Evolutionary conservation across 2,888 invertebrate species (phyloP), one percentile per base, ranked within the genome.

Genomic region (Drosophila crucigera): DNA sequence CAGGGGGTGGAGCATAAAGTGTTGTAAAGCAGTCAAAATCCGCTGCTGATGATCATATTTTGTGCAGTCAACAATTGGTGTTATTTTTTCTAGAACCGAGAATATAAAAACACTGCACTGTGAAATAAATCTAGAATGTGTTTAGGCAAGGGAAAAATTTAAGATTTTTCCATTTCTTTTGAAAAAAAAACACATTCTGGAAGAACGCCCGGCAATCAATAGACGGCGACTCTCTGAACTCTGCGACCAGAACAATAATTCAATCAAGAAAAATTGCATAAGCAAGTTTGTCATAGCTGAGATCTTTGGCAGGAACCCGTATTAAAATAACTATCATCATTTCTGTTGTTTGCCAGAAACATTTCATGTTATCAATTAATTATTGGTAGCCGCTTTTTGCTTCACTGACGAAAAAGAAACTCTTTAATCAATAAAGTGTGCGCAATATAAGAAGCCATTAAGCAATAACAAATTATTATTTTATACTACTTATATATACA

Each of bases 401-500:
- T 11, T 55, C 35, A 35, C 43, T 31, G 33, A 2, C 56, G 47
- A 19, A 28, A 28, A 55, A 10, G 62, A 9, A 11, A 14, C 65
- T 72, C 77, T 71, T 76, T 68, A 68, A 76, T 80, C 16, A 49
- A 43, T 39, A 56, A 71, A 54, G 11, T 54, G 41, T 49, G 53
- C 43, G 39, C 53, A 64, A 52, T 69, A 76, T 69, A 61, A 64
- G 73, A 82, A 71, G 58, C 80, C 75, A 80, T 80, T 78, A 80
- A 80, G 64, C 78, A 81, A 81, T 82, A 75, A 70, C 69, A 81
- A 81, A 81, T 80, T 76, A 68, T 76, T 80, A 77, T 77, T 73
- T 68, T 55, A 64, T 63, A 66, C 66, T 60, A 54, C 76, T 66
- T 80, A 56, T 56, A 37, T 30, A 49, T 19, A 11, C 33, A 39